phyloP scores from a whole-genome alignment of 2,113 vertebrate species.

The Laticauda colubrina region DNA sequence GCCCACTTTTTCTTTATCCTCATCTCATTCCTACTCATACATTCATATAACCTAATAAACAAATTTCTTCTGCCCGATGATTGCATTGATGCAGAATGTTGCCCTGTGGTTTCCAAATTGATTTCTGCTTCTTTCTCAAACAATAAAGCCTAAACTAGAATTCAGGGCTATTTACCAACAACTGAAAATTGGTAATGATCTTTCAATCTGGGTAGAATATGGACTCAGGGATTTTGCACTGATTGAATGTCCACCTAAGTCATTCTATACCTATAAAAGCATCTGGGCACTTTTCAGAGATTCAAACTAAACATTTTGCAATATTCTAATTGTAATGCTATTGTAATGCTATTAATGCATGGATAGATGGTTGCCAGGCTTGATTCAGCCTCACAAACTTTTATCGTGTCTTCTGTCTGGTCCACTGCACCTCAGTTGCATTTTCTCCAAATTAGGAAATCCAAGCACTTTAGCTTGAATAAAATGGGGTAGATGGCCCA shows the following conservation, averaged over 20 bases:
- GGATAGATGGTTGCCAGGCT: neutral
- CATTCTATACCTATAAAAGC: neutral
- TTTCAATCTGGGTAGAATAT: neutral
- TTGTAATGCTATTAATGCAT: neutral
- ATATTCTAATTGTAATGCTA: neutral
- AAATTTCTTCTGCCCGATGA: neutral
- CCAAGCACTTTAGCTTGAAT: neutral
- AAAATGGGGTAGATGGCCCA: neutral
- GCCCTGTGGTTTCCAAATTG: neutral
- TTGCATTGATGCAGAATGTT: neutral
- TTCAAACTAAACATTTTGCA: neutral
- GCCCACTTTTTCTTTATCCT: neutral
- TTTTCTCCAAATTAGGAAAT: neutral
- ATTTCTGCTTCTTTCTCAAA: neutral
- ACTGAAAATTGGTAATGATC: neutral
- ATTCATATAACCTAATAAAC: neutral
- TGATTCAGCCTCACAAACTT: neutral
- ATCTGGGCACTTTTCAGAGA: neutral
- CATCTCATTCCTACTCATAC: neutral
- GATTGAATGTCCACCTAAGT: neutral
- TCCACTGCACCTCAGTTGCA: neutral
- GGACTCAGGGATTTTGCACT: neutral
- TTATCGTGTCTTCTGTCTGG: neutral
- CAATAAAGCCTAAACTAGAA: neutral
- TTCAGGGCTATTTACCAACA: neutral